These are phyloP conservation scores for Anas flavirostris DNA, from an alignment of 2,797 vertebrate genomes.

Conservation along the genomic window DNA sequence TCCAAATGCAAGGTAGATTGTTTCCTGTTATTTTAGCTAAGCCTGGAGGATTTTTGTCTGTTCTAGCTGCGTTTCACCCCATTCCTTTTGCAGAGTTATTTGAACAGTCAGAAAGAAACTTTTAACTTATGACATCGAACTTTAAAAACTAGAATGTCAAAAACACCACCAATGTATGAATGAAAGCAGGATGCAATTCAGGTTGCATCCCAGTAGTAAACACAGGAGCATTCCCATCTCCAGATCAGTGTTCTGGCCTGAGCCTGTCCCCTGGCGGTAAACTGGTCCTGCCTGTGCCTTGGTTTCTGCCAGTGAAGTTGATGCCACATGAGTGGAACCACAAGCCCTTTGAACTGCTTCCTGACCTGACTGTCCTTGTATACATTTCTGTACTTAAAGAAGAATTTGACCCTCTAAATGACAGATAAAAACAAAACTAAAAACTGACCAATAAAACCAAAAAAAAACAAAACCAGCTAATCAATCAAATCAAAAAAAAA, in stretches of 20 bases:
- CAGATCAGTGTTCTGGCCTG: neutral
- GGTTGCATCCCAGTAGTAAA: neutral
- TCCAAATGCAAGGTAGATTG: neutral
- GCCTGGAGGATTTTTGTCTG: neutral
- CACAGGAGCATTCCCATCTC: neutral
- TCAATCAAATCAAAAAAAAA: too few species aligned
- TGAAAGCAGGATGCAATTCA: neutral
- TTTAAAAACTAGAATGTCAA: neutral
- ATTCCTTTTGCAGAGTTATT: neutral
- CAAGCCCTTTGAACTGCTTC: neutral
- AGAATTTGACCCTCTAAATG: neutral
- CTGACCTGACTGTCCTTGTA: neutral
- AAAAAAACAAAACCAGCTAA: neutral
- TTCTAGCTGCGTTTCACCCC: neutral
- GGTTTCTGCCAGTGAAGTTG: neutral
- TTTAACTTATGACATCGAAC: neutral
- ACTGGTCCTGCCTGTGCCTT: neutral
- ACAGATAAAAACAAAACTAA: neutral
- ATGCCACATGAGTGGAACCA: neutral
- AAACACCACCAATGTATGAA: neutral
- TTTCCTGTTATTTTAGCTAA: neutral
- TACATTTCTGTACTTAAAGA: neutral
- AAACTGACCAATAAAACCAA: neutral
- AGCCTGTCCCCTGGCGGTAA: neutral
- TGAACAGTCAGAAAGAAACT: neutral